Conservation (phyloP, 2,888 invertebrate species). For the Siphlonurus alternatus region DNA sequence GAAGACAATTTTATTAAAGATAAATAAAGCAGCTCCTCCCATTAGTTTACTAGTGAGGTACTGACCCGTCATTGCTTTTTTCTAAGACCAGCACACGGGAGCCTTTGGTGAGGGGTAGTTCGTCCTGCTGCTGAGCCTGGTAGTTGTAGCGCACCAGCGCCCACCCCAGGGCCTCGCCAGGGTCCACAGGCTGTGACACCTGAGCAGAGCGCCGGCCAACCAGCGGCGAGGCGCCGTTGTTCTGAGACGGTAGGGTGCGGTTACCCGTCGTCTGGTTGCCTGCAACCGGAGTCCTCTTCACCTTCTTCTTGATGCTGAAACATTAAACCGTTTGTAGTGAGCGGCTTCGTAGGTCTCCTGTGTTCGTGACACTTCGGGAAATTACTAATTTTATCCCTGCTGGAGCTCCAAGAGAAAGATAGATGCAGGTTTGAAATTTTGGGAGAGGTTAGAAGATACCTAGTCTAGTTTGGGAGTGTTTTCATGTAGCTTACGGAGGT, state of each 20-base stretch:
- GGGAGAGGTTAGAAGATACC: too few relatives aligned
- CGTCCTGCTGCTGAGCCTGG: conserved; percentile 90
- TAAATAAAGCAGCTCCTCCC: conserved; percentile 9
- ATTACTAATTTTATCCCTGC: too few relatives aligned
- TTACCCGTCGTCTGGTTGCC: conserved; percentile 40
- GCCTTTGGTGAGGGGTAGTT: conserved; percentile 85
- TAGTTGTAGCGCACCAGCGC: conserved; percentile 94
- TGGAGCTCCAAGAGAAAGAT: too few relatives aligned
- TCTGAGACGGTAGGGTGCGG: conserved; percentile 44
- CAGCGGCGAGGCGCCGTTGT: conserved; percentile 64
- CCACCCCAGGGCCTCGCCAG: conserved; percentile 67
- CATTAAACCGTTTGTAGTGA: too few relatives aligned
- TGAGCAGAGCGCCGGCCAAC: conserved; percentile 40
- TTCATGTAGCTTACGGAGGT: too few relatives aligned
- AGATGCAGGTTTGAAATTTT: too few relatives aligned
- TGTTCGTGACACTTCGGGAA: too few relatives aligned
- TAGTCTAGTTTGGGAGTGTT: too few relatives aligned
- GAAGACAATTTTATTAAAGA: too few relatives aligned
- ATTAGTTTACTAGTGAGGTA: conserved; percentile 4
- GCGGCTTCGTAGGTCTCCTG: too few relatives aligned
- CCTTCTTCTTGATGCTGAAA: conserved; percentile 69
- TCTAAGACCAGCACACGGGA: conserved; percentile 88
- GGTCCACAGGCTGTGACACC: conserved; percentile 48
- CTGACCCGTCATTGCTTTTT: conserved; percentile 82
- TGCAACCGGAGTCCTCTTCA: conserved; percentile 35